phyloP scores from a whole-genome alignment of 1,140 invertebrate species.

The Trichonephila clavipes region DNA sequence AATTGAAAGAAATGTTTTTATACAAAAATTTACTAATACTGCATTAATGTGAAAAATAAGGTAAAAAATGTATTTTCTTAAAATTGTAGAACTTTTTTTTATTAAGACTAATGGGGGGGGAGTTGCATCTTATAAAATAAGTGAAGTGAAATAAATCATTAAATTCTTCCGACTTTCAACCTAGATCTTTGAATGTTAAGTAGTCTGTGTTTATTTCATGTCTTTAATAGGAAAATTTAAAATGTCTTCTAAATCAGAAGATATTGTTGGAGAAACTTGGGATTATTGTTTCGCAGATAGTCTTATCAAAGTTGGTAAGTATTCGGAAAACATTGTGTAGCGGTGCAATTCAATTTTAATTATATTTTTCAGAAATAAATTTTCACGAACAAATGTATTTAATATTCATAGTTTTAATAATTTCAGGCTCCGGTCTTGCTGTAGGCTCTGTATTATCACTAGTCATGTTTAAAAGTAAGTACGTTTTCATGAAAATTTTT shows the following conservation, averaged over 20 bases:
- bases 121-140: not conserved
- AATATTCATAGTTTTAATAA: not conserved
- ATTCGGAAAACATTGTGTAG: too few species aligned
- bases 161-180: not conserved
- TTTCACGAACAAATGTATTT: not conserved
- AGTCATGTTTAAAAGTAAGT: slow-evolving; percentile 76
- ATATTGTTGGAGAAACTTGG: slow-evolving; percentile 82
- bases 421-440: slow-evolving; percentile 81
- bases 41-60: too few species aligned
- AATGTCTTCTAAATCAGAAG: slow-evolving; percentile 80
- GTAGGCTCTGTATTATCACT: slow-evolving; percentile 82
- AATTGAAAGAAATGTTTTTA: too few species aligned
- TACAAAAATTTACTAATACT: too few species aligned
- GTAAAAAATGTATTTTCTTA: too few species aligned
- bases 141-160: not conserved
- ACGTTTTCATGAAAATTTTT: slow-evolving; percentile 44
- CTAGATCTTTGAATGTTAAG: not conserved
- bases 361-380: too few species aligned
- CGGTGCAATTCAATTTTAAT: too few species aligned
- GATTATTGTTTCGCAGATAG: slow-evolving; percentile 83
- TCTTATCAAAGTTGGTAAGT: slow-evolving; percentile 81
- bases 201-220: not conserved
- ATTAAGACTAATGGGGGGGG: too few species aligned
- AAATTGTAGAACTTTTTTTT: too few species aligned
- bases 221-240: not conserved